Percentiles rank a stretch among this genome's conserved stretches.
These are phyloP conservation scores for Heliconius hewitsoni DNA, from an alignment of 1,140 invertebrate species.

Conservation along the genomic window DNA sequence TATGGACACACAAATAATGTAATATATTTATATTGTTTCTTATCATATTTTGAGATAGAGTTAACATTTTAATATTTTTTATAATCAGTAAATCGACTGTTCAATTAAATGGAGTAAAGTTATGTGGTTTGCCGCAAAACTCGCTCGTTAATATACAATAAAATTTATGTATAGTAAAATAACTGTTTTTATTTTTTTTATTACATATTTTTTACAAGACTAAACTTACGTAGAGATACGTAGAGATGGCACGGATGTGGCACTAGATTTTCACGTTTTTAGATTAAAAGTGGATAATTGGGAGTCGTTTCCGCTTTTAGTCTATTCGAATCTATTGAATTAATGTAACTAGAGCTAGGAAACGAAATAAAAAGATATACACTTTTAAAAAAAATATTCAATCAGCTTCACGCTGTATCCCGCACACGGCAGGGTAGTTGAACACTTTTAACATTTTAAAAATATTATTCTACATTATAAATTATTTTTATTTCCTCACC, in stretches of 20 bases:
- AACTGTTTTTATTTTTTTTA: neutral
- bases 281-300: neutral
- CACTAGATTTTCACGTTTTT: neutral
- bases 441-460: too few species aligned
- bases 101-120: neutral
- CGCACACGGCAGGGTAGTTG: too few species aligned
- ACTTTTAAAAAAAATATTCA: too few species aligned
- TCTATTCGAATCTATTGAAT: neutral
- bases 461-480: too few species aligned
- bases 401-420: too few species aligned
- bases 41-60: neutral
- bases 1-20: neutral
- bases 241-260: too few species aligned
- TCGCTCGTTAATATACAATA: neutral
- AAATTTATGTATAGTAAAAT: neutral
- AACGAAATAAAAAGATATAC: too few species aligned
- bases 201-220: neutral
- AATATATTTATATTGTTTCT: constrained; percentile 1
- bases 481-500: too few species aligned
- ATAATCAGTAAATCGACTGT: neutral
- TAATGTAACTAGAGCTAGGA: neutral
- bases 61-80: neutral
- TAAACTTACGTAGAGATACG: too few species aligned
- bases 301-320: neutral
- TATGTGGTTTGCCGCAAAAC: neutral